Conservation (phyloP, 2,113 vertebrate species). For the Dipodomys merriami region DNA sequence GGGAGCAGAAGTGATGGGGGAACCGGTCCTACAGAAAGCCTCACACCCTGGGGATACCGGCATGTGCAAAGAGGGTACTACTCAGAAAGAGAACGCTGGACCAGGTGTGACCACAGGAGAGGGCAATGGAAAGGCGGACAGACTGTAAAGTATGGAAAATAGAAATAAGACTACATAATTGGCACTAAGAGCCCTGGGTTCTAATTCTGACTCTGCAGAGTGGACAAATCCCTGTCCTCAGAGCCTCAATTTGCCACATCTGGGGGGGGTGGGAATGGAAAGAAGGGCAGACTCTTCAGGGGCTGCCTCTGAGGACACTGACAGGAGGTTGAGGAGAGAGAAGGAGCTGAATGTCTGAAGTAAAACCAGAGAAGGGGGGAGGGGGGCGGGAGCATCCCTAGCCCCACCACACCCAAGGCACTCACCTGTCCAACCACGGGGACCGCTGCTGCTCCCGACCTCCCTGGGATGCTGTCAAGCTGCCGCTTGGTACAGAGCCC, state of each 20-base stretch:
- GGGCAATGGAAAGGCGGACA: neutral
- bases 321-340: neutral
- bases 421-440: constrained; percentile 85
- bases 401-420: neutral
- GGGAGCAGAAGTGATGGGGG: neutral
- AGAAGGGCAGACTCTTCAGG: neutral
- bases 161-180: neutral
- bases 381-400: too few species aligned
- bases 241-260: constrained; percentile 47
- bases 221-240: neutral
- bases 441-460: constrained; percentile 74
- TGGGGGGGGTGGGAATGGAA: constrained; percentile 48
- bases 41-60: neutral
- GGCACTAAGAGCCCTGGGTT: neutral
- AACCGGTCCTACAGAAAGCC: neutral
- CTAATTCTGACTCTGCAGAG: neutral
- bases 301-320: neutral
- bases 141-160: neutral
- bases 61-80: neutral
- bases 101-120: neutral
- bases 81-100: neutral
- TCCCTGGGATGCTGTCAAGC: constrained; percentile 88
- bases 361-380: neutral
- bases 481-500: constrained; percentile 94
- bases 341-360: neutral